phyloP scores from a whole-genome alignment of 1,140 invertebrate genomes.

The Anastrepha obliqua region DNA sequence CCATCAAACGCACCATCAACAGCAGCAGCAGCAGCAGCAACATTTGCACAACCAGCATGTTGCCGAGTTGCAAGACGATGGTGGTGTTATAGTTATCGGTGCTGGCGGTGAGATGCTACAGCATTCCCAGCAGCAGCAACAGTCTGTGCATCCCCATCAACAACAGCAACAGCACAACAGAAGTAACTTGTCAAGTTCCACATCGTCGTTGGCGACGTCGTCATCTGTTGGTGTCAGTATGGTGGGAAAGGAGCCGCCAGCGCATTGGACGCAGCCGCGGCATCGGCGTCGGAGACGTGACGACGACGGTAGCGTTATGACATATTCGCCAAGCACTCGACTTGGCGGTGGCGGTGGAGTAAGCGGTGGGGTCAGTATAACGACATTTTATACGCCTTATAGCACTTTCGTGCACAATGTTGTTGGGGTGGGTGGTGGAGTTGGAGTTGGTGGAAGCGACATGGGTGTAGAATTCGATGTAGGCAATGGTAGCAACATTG shows the following conservation, averaged over 20 bases:
- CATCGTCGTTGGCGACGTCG: constrained; percentile 66
- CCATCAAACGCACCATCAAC: constrained; percentile 57
- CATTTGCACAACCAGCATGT: constrained; percentile 59
- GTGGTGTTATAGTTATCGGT: constrained; percentile 35
- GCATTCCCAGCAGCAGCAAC: constrained; percentile 57
- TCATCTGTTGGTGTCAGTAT: constrained; percentile 58
- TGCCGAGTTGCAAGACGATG: constrained; percentile 59
- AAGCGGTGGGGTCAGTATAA: constrained; percentile 61
- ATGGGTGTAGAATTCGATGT: constrained; percentile 45
- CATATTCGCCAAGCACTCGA: constrained; percentile 68
- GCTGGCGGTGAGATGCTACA: constrained; percentile 43
- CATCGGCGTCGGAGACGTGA: constrained; percentile 69
- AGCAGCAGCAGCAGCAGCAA: constrained; percentile 56
- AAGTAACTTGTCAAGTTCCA: constrained; percentile 55
- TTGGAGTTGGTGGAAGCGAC: constrained; percentile 45
- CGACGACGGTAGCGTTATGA: constrained; percentile 65
- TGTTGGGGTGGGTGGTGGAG: constrained; percentile 56
- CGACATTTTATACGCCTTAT: constrained; percentile 57
- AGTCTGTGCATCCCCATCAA: constrained; percentile 56
- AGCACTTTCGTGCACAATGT: constrained; percentile 53
- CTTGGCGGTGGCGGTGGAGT: constrained; percentile 61
- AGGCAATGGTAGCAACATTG: constrained; percentile 53
- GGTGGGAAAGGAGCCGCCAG: constrained; percentile 62
- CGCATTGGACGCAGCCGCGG: constrained; percentile 66
- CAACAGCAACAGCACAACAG: constrained; percentile 53